Base-by-base conservation (phyloP, 2,888 invertebrate genomes). In the Andrena flavipes region DNA sequence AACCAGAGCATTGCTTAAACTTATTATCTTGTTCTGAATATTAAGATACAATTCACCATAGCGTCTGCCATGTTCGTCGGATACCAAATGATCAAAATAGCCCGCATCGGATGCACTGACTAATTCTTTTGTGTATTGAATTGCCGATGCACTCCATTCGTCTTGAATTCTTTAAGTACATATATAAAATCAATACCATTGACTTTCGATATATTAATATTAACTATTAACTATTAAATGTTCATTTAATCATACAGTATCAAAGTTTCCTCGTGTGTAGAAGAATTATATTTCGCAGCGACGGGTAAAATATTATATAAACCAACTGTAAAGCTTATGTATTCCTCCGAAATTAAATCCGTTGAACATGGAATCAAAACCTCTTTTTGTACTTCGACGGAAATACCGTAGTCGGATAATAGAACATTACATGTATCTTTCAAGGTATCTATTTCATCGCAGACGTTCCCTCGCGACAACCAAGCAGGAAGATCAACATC, bases 41-140 rank as follows among this genome's bases (percentile, higher is more conserved):
- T 88, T 72, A 2, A 93, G 78, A 82, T 91, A 93, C 1, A 93
- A 59, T 74, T 93, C 93, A 29, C 93, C 93, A 80, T 85, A 93
- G 2, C 75, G 82, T 76, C 79, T 89, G 7, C 78, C 89, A 71
- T 80, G 48, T 3, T 84, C 77, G 63, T 91, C 88, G 54, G 65
- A 65, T 3, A 81, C 87, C 59, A 88, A 48, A 49, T 83, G 81
- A 67, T 92, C 86, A 69, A 93, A 93, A 78, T 89, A 92, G 26
- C 88, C 77, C 68, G 76, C 80, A 4, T 67, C 76, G 1, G 93
- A 88, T 4, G 79, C 82, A 7, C 65, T 35, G 62, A 93, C 71
- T 23, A 91, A 80, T 30, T 91, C 84, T 75, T 81, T 92, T 0
- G 87, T 85, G 7, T 91, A 89, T 65, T 85, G 42, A 2, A 91